These are phyloP conservation scores for Prionailurus viverrinus DNA, from an alignment of 2,113 vertebrate species.

Conservation along the genomic window DNA sequence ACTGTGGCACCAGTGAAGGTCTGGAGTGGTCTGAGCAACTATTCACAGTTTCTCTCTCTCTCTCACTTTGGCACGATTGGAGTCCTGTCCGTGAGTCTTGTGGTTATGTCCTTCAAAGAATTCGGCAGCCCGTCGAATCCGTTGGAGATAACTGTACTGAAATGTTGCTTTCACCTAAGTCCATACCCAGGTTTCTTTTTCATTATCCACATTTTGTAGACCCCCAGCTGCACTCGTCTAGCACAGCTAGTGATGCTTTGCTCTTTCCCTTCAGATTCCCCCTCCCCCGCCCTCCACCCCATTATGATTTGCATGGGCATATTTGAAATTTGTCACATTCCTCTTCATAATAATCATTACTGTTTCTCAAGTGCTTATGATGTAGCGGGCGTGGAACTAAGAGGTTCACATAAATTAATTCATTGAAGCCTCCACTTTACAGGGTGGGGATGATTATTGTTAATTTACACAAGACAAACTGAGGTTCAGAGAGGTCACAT, in stretches of 20 bases:
- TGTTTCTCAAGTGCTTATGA: conserved; percentile 52
- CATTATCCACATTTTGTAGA: background rate
- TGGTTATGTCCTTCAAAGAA: background rate
- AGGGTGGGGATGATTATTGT: background rate
- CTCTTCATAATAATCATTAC: conserved; percentile 34
- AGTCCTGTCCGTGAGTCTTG: background rate
- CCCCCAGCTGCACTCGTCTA: background rate
- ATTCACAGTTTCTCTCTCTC: background rate
- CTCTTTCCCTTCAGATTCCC: background rate
- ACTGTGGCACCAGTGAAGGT: background rate
- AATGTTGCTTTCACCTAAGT: background rate
- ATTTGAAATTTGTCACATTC: conserved; percentile 66
- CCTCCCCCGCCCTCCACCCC: background rate
- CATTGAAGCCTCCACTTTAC: background rate
- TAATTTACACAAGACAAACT: background rate
- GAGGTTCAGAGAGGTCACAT: background rate
- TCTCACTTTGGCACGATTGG: background rate
- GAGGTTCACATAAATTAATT: conserved; percentile 27
- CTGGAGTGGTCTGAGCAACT: background rate
- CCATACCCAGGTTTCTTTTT: background rate
- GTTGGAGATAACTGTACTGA: background rate
- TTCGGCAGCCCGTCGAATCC: background rate
- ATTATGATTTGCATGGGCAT: background rate
- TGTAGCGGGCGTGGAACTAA: background rate
- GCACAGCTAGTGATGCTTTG: background rate